Evolutionary conservation across 2,797 vertebrate genomes (phyloP), one percentile per base, ranked within the genome.

Genomic region (Anguilla marmorata): DNA sequence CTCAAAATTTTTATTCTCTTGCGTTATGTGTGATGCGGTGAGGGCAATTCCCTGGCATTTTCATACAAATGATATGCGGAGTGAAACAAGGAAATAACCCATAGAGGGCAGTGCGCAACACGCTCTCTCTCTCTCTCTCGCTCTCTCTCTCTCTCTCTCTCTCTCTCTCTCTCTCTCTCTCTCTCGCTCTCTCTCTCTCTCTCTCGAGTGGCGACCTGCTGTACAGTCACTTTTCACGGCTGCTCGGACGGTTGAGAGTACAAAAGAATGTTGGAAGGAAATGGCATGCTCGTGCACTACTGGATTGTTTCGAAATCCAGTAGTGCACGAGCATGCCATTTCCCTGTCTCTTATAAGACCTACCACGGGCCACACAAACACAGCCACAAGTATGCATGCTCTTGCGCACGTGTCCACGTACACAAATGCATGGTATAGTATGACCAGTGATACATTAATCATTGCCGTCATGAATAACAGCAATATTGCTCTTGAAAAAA

Each of bases 21-120:
- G 50, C 14, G 74, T 21, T 45, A 30, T 74, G 27, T 79, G 14
- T 79, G 74, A 16, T 79, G 4, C 41, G 30, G 9, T 16, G 33
- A 79, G 37, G 37, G 74, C 79, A 48, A 21, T 50, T 24, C 41
- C 41, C 79, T 9, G 45, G 72, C 30, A 37, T 33, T 37, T 33
- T 14, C 76, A 80, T 45, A 24, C 8, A 48, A 80, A 80, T 80
- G 30, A 74, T 30, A 48, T 16, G 54, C 4, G 63, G 83, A 63
- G 80, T 66, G 83, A 48, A 58, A 69, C 50, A 30, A 11, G 16
- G 60, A 48, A 7, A 33, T 91, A 91, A 90, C 95, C 96, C 93
- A 92, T 94, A 97, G 96, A 95, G 95, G 96, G 96, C 96, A 96
- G 95, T 94, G 93, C 90, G 91, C 79, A 50, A 82, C 79, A 82